These are phyloP conservation scores for Leptonema lineaticorne DNA, from an alignment of 1,140 invertebrate species.

Conservation along the genomic window DNA sequence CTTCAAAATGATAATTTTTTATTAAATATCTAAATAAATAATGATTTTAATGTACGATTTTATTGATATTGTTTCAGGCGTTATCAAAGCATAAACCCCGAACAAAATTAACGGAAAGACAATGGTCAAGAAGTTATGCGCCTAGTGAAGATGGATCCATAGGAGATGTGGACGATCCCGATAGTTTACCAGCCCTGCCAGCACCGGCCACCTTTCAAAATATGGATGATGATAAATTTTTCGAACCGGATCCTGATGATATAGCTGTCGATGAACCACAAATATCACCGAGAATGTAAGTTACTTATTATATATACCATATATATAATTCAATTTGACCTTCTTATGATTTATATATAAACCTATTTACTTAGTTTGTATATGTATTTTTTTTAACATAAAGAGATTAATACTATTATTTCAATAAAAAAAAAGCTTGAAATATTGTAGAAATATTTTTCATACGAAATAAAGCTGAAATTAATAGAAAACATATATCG, in stretches of 20 bases:
- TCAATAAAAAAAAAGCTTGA: too few species aligned
- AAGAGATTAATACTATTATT: too few species aligned
- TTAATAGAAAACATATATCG: too few species aligned
- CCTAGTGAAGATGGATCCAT: constrained; percentile 45
- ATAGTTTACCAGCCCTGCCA: constrained; percentile 4
- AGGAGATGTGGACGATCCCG: constrained; percentile 17
- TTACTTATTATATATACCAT: too few species aligned
- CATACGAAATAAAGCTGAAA: too few species aligned
- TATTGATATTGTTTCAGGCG: constrained; percentile 53
- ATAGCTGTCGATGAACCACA: constrained; percentile 35
- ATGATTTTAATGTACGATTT: too few species aligned
- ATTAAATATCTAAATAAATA: too few species aligned
- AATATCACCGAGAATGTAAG: constrained; percentile 36
- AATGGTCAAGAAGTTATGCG: constrained; percentile 60
- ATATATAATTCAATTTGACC: background rate
- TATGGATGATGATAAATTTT: constrained; percentile 50
- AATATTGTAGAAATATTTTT: too few species aligned
- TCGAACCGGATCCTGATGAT: constrained; percentile 45
- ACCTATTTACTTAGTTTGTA: too few species aligned
- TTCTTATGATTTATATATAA: too few species aligned
- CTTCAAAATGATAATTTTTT: too few species aligned
- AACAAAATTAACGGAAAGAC: constrained; percentile 44
- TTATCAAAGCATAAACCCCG: constrained; percentile 54
- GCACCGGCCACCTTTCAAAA: constrained; percentile 27
- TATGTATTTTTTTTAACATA: too few species aligned